Evolutionary conservation across 2,113 vertebrate species (phyloP), one percentile per base, ranked within the genome.

Genomic region (Nibea albiflora): DNA sequence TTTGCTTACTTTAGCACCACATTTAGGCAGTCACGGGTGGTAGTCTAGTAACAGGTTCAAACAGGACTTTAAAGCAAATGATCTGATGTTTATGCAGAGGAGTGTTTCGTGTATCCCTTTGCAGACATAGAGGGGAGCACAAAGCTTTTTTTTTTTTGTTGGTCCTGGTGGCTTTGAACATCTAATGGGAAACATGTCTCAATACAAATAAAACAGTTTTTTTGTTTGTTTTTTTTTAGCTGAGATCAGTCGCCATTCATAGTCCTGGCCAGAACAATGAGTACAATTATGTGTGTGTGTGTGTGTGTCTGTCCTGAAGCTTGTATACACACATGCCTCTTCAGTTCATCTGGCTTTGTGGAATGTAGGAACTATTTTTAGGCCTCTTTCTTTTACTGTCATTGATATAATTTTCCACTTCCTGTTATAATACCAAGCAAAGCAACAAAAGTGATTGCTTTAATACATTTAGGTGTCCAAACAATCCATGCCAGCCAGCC

Each of bases 101-200:
- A 12, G 24, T 52, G 44, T 56, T 78, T 78, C 80, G 26, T 80
- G 46, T 73, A 8, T 61, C 35, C 0, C 53, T 73, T 47, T 62
- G 60, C 46, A 76, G n/a, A 11, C 54, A 47, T 4, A 8, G 49
- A 52, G 31, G 49, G 35, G 20, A 64, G 5, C 5, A 19, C 61
- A 17, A 52, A 26, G 62, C 70, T 77, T 81, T 78, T 26, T 78
- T 77, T 81, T 78, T 26, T 78, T 26, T 35, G 54, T 83, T 75
- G 24, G 53, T 65, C 22, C 0, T 53, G 0, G 11, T 47, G 62
- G 66, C 85, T 88, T 88, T 85, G 78, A 88, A 78, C 56, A 77
- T 85, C 69, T 85, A 83, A 87, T 83, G 76, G 74, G 31, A 81
- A 83, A 65, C 57, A 66, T 74, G 62, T 76, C 16, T 75, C 49